Evolutionary conservation across 2,113 vertebrate genomes (phyloP), one percentile per base, ranked within the genome.

Genomic region (Ptyas mucosa): DNA sequence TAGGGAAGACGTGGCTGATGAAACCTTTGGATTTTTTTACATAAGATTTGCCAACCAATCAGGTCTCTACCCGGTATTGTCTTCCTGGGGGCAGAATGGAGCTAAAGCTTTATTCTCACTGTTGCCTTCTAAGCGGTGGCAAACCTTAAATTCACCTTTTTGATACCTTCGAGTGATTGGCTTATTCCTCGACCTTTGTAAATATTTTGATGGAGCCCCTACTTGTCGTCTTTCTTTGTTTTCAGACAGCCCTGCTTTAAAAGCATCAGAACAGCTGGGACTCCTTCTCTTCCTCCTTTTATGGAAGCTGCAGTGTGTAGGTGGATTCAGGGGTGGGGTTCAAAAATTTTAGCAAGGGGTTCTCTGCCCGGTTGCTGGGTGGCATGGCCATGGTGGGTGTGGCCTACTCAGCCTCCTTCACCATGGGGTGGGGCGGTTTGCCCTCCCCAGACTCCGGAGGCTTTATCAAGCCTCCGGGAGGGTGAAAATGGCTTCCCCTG

Each of bases 1-100:
- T 1, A 15, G 95, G 96, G 97, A 97, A n/a, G 97, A 96, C 3
- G 43, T 4, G 54, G 96, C 95, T 97, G 97, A 97, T 95, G 97
- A 95, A 97, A 97, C 94, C 64, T 0, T 51, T 5, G 89, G 11
- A 0, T 0, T 15, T 4, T 11, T 91, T 95, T 96, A 96, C 97
- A 34, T 92, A 92, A 97, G 97, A 91, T 90, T 2, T 85, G 49
- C 90, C 6, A 0, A 51, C 3, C n/a, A 91, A 93, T 92, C 81
- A 1, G 52, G 58, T 86, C 18, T 43, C 46, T 81, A 21, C n/a
- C 29, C 18, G 7, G 6, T 10, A 9, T 52, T 57, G 15, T 3
- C 21, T 53, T 51, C 23, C 88, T 12, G 3, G 87, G 52, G 23
- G 8, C n/a, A 18, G 23, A 23, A 7, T 43, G 34, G 75, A 81